phyloP scores from a whole-genome alignment of 2,888 invertebrate species.

The Pharmacophagus antenor region DNA sequence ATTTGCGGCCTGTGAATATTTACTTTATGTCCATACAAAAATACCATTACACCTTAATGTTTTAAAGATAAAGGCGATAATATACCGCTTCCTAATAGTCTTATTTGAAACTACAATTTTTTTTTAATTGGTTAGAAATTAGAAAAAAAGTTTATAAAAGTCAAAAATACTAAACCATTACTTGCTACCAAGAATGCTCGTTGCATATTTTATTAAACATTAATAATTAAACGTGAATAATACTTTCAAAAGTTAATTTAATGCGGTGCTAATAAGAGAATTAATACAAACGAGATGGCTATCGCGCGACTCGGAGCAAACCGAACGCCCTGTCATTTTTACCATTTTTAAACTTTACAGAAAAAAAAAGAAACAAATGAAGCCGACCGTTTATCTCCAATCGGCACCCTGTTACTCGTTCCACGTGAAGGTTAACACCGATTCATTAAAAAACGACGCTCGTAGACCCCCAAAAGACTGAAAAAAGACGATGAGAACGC shows the following conservation, averaged over 20 bases:
- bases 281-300: slow-evolving; percentile 51
- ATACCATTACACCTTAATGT: too few species aligned
- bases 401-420: slow-evolving; percentile 79
- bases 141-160: too few species aligned
- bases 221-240: neutral
- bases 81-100: too few species aligned
- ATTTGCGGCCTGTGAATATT: too few species aligned
- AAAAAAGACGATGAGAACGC: slow-evolving; percentile 59
- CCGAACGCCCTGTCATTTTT: slow-evolving; percentile 69
- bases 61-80: too few species aligned
- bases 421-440: slow-evolving; percentile 79
- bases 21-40: too few species aligned
- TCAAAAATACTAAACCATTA: too few species aligned
- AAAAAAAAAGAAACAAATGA: slow-evolving; percentile 49
- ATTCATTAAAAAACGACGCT: slow-evolving; percentile 76
- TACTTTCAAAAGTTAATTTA: slow-evolving; percentile 44
- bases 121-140: too few species aligned
- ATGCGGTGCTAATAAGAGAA: slow-evolving; percentile 48
- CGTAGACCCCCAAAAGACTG: slow-evolving; percentile 78
- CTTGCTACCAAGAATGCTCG: too few species aligned
- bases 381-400: slow-evolving; percentile 70
- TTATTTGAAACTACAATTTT: too few species aligned
- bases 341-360: slow-evolving; percentile 50
- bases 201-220: neutral
- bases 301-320: slow-evolving; percentile 54